Percentiles rank a stretch among this genome's conserved stretches.
Conservation (phyloP, 2,888 invertebrate genomes). For the Epistrophe eligans region DNA sequence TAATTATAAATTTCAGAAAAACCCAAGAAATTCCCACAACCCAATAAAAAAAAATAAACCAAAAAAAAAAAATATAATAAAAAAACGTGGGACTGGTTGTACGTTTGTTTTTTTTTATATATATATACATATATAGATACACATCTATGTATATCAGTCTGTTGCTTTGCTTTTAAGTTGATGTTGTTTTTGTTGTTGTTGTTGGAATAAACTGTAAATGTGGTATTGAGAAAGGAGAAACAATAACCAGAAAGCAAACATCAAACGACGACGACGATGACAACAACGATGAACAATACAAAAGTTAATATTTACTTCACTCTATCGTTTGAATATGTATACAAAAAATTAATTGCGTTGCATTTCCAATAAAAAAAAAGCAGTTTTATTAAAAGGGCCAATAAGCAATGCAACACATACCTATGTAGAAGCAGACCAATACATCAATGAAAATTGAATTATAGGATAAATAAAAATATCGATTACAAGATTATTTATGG, state of each 20-base stretch:
- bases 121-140: too few species aligned
- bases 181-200: slow-evolving; percentile 30
- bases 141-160: slow-evolving; percentile 14
- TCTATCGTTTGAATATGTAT: slow-evolving; percentile 44
- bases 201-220: slow-evolving; percentile 70
- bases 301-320: slow-evolving; percentile 41
- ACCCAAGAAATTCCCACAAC: slow-evolving; percentile 84
- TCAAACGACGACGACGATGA: neutral
- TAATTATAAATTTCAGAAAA: slow-evolving; percentile 82
- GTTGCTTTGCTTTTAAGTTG: slow-evolving; percentile 32
- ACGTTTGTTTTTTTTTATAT: slow-evolving; percentile 29
- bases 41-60: slow-evolving; percentile 71
- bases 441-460: slow-evolving; percentile 42
- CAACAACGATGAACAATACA: slow-evolving; percentile 8
- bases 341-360: slow-evolving; percentile 68
- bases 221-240: slow-evolving; percentile 42
- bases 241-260: slow-evolving; percentile 35
- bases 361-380: slow-evolving; percentile 49
- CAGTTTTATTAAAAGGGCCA: slow-evolving; percentile 47
- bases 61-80: slow-evolving; percentile 67
- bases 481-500: slow-evolving; percentile 45
- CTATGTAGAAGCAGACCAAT: neutral
- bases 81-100: slow-evolving; percentile 75
- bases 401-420: slow-evolving; percentile 29
- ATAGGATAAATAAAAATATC: slow-evolving; percentile 32